Percentiles rank a stretch among this genome's conserved stretches.
Evolutionary conservation across 2,888 invertebrate genomes (phyloP).

Genomic region (Spilarctia lutea): DNA sequence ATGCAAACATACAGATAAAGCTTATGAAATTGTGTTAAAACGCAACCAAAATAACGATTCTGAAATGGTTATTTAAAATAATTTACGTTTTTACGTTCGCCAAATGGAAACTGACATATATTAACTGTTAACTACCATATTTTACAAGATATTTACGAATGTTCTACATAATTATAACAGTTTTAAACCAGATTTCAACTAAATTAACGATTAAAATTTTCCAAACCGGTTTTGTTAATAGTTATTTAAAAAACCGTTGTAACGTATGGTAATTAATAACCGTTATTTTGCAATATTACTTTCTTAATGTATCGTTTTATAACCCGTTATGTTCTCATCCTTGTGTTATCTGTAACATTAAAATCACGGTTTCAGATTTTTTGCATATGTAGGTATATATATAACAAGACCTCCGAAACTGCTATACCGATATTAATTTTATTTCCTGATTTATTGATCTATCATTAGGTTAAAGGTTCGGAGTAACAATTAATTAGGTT

Average conservation of each 20-base stretch:
- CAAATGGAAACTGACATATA: background rate
- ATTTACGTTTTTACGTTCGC: background rate
- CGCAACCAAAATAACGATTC: too few species aligned
- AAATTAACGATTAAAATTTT: background rate
- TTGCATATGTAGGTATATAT: background rate
- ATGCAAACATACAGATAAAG: too few species aligned
- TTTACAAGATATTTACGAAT: background rate
- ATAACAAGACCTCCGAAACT: background rate
- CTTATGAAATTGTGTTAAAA: too few species aligned
- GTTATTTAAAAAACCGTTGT: background rate
- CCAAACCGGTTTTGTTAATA: background rate
- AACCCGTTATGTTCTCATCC: background rate
- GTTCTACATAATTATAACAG: background rate
- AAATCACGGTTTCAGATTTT: too few species aligned
- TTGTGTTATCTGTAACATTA: background rate
- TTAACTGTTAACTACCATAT: background rate
- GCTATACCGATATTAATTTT: background rate
- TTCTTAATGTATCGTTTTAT: background rate
- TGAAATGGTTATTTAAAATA: background rate
- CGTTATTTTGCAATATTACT: background rate
- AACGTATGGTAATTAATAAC: background rate
- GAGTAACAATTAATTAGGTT: too few species aligned
- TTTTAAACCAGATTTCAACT: background rate
- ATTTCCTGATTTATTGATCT: background rate
- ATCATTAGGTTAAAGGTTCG: background rate